phyloP scores from a whole-genome alignment of 2,113 vertebrate species.

The Macquaria australasica region DNA sequence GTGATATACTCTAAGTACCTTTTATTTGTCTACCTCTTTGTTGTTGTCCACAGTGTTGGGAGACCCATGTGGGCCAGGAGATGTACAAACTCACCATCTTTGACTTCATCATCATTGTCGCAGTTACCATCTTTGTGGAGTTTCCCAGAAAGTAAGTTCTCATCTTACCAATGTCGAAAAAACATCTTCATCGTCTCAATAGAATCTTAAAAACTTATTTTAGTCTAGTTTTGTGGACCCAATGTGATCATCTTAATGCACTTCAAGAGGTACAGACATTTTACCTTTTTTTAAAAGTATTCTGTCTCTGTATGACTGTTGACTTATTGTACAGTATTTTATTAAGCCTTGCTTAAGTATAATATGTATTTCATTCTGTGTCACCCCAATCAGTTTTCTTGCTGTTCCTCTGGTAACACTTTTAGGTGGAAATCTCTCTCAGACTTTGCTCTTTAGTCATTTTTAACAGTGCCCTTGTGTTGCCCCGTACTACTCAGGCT shows the following conservation, averaged over 20 bases:
- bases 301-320: background rate
- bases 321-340: background rate
- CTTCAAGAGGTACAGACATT: background rate
- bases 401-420: background rate
- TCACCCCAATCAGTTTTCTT: background rate
- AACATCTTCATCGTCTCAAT: background rate
- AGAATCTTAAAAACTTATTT: background rate
- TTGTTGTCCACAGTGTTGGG: constrained; percentile 91
- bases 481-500: constrained; percentile 80
- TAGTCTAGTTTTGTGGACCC: background rate
- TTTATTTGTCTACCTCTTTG: background rate
- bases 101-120: constrained; percentile 92
- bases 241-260: background rate
- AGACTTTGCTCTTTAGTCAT: background rate
- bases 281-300: background rate
- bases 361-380: background rate
- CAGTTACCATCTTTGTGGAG: constrained; percentile 89
- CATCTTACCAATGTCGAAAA: background rate
- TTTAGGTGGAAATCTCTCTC: background rate
- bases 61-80: constrained; percentile 94
- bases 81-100: constrained; percentile 99
- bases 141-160: constrained; percentile 95
- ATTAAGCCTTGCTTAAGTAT: background rate
- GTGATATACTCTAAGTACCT: no score
- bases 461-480: background rate